phyloP scores from a whole-genome alignment of 2,888 invertebrate species.

The Melangyna quadrimaculata region DNA sequence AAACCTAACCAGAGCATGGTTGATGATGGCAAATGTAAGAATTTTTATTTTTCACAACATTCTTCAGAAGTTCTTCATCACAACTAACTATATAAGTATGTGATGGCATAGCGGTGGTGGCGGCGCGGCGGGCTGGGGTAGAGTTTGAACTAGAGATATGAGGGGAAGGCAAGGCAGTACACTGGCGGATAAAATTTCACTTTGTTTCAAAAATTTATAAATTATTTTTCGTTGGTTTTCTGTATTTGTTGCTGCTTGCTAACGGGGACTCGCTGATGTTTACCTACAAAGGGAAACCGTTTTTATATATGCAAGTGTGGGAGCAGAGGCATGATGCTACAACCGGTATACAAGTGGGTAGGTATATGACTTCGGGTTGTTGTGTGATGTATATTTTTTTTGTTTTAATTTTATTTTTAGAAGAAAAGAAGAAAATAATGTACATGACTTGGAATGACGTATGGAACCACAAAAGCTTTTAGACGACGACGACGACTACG shows the following conservation, averaged over 20 bases:
- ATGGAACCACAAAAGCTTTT: slow-evolving; percentile 69
- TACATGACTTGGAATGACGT: slow-evolving; percentile 62
- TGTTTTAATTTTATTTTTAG: slow-evolving; percentile 37
- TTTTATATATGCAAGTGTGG: slow-evolving; percentile 21
- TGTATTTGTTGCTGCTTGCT: slow-evolving; percentile 65
- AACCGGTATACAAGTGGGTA: neutral
- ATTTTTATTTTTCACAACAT: slow-evolving; percentile 61
- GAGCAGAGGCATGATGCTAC: neutral
- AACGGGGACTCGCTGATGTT: slow-evolving; percentile 59
- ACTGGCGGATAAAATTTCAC: slow-evolving; percentile 60
- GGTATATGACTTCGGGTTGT: slow-evolving; percentile 44
- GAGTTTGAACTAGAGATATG: slow-evolving; percentile 10
- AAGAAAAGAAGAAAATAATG: slow-evolving; percentile 43
- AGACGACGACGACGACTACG: slow-evolving; percentile 19
- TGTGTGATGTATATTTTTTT: slow-evolving; percentile 21
- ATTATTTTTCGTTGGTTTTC: slow-evolving; percentile 63
- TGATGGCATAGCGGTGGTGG: neutral
- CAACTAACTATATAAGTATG: slow-evolving; percentile 7
- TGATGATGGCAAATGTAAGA: slow-evolving; percentile 45
- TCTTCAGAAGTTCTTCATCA: slow-evolving; percentile 60
- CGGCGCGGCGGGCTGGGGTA: neutral
- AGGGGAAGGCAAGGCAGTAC: slow-evolving; percentile 27
- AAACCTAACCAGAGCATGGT: slow-evolving; percentile 14
- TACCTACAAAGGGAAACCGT: slow-evolving; percentile 57
- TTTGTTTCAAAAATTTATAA: slow-evolving; percentile 67